Conservation (phyloP, 2,888 invertebrate species). For the Thymelicus sylvestris region DNA sequence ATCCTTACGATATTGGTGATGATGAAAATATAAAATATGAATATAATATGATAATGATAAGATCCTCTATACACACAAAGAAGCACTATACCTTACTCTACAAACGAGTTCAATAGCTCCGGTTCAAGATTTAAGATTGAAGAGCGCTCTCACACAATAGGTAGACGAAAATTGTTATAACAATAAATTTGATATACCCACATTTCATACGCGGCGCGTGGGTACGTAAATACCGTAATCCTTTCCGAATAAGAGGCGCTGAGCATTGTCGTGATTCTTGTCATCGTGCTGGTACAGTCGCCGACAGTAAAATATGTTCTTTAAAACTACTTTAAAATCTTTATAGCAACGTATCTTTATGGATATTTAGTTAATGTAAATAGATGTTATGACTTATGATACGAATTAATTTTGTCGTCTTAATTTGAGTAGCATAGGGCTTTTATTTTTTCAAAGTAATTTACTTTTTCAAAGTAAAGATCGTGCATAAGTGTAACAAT, state of each 20-base stretch:
- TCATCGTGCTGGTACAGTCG: conserved; percentile 65
- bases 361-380: no score
- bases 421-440: no score
- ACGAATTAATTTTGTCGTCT: no score
- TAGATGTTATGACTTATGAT: no score
- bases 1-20: no score
- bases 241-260: conserved; percentile 61
- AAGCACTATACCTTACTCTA: conserved; percentile 4
- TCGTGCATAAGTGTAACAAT: no score
- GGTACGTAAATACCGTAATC: conserved; percentile 74
- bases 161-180: conserved; percentile 30
- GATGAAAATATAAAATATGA: no score
- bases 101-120: neutral
- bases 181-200: conserved; percentile 39
- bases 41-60: no score
- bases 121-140: conserved; percentile 22
- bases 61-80: neutral
- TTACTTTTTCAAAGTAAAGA: no score
- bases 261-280: conserved; percentile 67
- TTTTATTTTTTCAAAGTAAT: no score
- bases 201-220: conserved; percentile 38
- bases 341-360: no score
- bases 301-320: neutral
- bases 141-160: conserved; percentile 19
- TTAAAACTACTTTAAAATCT: neutral